Conservation (phyloP, 2,113 vertebrate genomes). For the Sisor rabdophorus region DNA sequence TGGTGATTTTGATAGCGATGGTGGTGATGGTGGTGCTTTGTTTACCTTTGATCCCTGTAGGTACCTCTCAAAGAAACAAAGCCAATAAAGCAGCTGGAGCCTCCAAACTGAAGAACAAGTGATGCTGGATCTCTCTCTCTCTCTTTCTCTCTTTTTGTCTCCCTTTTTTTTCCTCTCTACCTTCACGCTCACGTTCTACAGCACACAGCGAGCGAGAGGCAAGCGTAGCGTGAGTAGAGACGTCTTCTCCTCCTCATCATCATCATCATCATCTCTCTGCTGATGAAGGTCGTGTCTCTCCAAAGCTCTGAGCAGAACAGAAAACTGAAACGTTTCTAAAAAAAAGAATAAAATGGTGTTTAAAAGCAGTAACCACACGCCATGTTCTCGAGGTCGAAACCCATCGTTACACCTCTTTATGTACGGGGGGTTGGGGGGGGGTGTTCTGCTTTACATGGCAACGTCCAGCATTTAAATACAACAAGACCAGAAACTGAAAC, state of each 20-base stretch:
- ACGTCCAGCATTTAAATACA: not conserved
- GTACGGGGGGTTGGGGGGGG: not conserved
- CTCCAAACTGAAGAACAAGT: constrained; percentile 63
- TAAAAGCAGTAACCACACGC: too few relatives aligned
- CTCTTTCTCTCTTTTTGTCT: constrained; percentile 58
- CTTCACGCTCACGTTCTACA: not conserved
- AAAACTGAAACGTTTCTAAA: not conserved
- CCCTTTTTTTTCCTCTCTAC: constrained; percentile 1
- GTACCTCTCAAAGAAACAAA: constrained; percentile 95
- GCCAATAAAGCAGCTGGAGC: constrained; percentile 73
- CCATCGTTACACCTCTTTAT: not conserved
- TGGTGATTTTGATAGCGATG: not conserved
- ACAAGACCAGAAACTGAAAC: not conserved
- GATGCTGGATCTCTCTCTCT: constrained; percentile 73
- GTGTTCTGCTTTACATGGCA: not conserved
- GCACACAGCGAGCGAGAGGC: not conserved
- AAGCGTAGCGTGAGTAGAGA: not conserved
- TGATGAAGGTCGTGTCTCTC: not conserved
- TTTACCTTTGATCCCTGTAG: constrained; percentile 66
- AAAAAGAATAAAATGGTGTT: not conserved
- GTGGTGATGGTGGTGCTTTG: constrained; percentile 4
- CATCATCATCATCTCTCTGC: not conserved
- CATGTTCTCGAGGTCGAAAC: too few relatives aligned
- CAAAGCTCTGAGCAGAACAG: not conserved
- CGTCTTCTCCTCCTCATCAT: not conserved